phyloP scores from a whole-genome alignment of 92 coral and sea anemone species.

The Montipora capitata region DNA sequence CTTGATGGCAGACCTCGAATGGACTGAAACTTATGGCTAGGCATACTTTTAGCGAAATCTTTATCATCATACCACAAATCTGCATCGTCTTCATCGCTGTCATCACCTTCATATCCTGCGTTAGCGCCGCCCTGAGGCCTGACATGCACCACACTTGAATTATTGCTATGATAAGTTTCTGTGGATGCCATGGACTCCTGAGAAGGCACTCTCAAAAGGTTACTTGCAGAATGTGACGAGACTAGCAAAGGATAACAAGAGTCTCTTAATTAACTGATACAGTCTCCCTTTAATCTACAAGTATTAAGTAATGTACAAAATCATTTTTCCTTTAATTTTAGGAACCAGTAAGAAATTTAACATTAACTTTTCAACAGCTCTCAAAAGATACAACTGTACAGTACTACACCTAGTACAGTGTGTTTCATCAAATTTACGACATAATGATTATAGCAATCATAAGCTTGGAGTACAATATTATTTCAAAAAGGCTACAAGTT shows the following conservation, averaged over 20 bases:
- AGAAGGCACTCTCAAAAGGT: conserved; percentile 37
- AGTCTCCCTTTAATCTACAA: not conserved
- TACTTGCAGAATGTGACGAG: conserved; percentile 14
- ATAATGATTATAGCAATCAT: no score
- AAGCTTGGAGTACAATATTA: no score
- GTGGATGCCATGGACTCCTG: conserved; percentile 73
- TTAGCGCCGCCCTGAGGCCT: conserved; percentile 33
- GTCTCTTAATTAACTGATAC: not conserved
- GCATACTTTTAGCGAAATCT: conserved; percentile 75
- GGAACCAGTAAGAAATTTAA: no score
- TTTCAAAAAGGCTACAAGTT: no score
- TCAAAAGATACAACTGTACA: no score
- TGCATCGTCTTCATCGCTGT: conserved; percentile 12
- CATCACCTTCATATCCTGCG: conserved; percentile 51
- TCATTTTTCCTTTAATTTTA: no score
- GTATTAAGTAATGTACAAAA: no score
- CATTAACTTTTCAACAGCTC: no score
- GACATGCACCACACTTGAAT: conserved; percentile 64
- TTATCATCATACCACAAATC: conserved; percentile 45
- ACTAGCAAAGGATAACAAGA: not conserved
- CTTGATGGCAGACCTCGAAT: conserved; percentile 89
- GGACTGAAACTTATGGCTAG: conserved; percentile 85
- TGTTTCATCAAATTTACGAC: no score
- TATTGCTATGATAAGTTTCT: conserved; percentile 56
- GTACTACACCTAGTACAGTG: no score